These are phyloP conservation scores for Acanthopagrus latus DNA, from an alignment of 2,797 vertebrate genomes.

Conservation along the genomic window DNA sequence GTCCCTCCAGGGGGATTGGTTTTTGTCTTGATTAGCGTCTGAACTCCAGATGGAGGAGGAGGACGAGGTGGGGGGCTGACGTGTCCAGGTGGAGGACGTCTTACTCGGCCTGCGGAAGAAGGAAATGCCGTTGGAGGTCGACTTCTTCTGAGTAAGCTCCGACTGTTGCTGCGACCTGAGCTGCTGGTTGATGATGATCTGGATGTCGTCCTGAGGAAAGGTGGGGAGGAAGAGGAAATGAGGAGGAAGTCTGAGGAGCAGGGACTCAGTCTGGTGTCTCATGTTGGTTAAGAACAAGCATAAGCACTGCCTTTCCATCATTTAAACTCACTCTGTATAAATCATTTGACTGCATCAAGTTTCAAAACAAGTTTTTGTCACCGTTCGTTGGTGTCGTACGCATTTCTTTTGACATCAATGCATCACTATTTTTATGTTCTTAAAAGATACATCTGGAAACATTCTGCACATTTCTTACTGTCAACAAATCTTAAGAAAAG, in stretches of 20 bases:
- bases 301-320: background rate
- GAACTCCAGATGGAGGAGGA: slow-evolving; percentile 64
- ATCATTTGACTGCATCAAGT: background rate
- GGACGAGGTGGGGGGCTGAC: slow-evolving; percentile 48
- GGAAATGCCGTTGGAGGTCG: slow-evolving; percentile 67
- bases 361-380: background rate
- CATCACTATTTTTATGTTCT: background rate
- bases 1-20: slow-evolving; percentile 82
- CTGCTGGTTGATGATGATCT: slow-evolving; percentile 86
- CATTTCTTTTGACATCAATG: background rate
- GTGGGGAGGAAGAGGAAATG: slow-evolving; percentile 32
- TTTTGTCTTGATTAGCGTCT: slow-evolving; percentile 66
- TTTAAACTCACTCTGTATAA: background rate
- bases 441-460: background rate
- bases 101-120: slow-evolving; percentile 78
- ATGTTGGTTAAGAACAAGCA: background rate
- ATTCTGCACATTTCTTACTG: background rate
- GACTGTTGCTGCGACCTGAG: slow-evolving; percentile 84
- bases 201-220: slow-evolving; percentile 87
- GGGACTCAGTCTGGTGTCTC: background rate
- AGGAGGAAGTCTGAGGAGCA: slow-evolving; percentile 13
- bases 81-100: slow-evolving; percentile 52
- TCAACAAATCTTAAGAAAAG: background rate
- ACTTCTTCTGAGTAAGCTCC: slow-evolving; percentile 76
- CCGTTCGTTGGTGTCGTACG: background rate